A percentile compares a stretch with the other conserved stretches of the same genome.
Evolutionary conservation across 2,113 vertebrate genomes (phyloP).

Genomic region (Scomber scombrus): DNA sequence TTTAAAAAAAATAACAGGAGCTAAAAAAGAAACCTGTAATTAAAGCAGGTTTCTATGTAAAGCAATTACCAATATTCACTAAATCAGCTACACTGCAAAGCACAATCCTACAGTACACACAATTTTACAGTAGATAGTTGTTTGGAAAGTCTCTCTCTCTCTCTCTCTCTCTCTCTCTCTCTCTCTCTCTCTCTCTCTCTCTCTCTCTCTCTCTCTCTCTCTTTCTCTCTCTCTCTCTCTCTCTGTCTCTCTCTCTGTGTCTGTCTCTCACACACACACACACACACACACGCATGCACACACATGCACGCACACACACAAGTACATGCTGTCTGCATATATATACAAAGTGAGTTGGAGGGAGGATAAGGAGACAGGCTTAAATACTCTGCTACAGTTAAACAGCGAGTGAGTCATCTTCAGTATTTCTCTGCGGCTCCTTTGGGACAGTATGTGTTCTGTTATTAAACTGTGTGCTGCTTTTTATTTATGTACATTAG

Average conservation of each 20-base stretch:
- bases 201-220: too few relatives aligned
- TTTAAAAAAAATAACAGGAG: not conserved
- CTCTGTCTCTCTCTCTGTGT: too few relatives aligned
- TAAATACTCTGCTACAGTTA: slow-evolving; percentile 2
- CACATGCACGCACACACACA: slow-evolving; percentile 6
- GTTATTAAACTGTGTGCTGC: slow-evolving; percentile 3
- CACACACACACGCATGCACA: not conserved
- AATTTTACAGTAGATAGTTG: slow-evolving; percentile 3
- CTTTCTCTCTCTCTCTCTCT: too few relatives aligned
- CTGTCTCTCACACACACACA: not conserved
- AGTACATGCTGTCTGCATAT: not conserved
- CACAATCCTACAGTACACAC: not conserved
- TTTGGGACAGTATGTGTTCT: slow-evolving; percentile 1
- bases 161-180: too few relatives aligned
- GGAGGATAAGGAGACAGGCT: not conserved
- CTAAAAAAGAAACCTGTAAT: slow-evolving; percentile 16
- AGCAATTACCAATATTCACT: slow-evolving; percentile 38
- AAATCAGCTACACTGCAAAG: slow-evolving; percentile 36
- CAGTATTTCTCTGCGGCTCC: not conserved
- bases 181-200: too few relatives aligned
- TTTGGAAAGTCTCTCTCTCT: not conserved
- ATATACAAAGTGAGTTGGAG: slow-evolving; percentile 16
- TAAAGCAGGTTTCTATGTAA: slow-evolving; percentile 20
- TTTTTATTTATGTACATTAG: not conserved
- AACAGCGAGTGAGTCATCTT: slow-evolving; percentile 1